Base-by-base conservation (phyloP, 2,888 invertebrate genomes). In the Drosophila picticornis region DNA sequence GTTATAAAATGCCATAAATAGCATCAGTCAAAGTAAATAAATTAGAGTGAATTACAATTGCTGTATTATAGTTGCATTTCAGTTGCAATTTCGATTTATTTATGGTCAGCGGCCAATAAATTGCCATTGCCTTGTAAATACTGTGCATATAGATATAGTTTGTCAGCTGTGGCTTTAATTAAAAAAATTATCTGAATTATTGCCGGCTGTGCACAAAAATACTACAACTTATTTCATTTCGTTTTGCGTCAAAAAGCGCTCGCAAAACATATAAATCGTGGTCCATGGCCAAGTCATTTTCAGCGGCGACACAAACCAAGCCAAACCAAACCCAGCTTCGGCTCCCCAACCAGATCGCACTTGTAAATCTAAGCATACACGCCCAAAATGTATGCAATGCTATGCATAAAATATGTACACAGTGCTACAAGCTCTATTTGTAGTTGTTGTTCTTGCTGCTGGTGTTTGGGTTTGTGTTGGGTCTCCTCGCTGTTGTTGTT, bases 181-280 rank as follows among this genome's bases (percentile, higher is more conserved):
- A 85, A 90, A 80, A 73, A 85, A 83, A 83, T 85, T 90, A 90
- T 90, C 83, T 90, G 90, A 85, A 85, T 85, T 83, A 85, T 90
- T 67, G 85, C 65, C 51, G 43, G 43, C 9, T 29, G 38, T 19
- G 32, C 67, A 46, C 55, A 40, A 67, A 68, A 68, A 25, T 57
- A 64, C 72, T 69, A 19, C 53, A 55, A 55, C 53, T 55, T 59
- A 72, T 72, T 77, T 59, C 72, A 75, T 75, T 77, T 68, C 52
- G 64, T 77, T 63, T 62, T 77, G 78, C 57, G 64, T 68, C 72
- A 68, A 80, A 69, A 62, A 66, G 67, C 74, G 72, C 72, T 68
- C 52, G 58, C 46, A 51, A 67, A 74, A 57, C 52, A 52, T 25
- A 61, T 73, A 63, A 72, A 72, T 68, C 36, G 57, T 32, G 56